These are phyloP conservation scores for Zelostemma sp. DNA, from an alignment of 1,140 invertebrate species.

Conservation along the genomic window DNA sequence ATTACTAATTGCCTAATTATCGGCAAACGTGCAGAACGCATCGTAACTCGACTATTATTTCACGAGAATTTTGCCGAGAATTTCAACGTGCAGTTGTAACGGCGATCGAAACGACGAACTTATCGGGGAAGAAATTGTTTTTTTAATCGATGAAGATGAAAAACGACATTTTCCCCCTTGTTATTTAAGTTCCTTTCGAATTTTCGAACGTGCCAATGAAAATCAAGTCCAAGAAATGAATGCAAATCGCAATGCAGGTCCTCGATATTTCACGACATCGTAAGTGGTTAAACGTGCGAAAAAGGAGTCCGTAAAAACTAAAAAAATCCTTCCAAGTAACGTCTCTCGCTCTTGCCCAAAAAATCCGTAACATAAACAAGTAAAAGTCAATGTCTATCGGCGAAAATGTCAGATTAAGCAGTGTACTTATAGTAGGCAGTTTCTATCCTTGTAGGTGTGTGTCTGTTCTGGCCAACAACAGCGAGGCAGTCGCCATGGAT, in stretches of 20 bases:
- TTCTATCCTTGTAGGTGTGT: conserved; percentile 70
- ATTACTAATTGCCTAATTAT: background rate
- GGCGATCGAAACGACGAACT: background rate
- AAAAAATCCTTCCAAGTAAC: conserved; percentile 20
- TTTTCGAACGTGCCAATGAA: conserved; percentile 1
- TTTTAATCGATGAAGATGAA: too few species aligned
- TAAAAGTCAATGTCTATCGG: conserved; percentile 58
- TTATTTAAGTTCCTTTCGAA: too few species aligned
- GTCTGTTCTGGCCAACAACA: conserved; percentile 42
- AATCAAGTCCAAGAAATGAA: background rate
- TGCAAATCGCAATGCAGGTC: too few species aligned
- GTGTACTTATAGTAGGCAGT: conserved; percentile 70
- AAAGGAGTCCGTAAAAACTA: conserved; percentile 4
- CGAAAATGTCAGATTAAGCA: conserved; percentile 44
- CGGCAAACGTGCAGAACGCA: background rate
- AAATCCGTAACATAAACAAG: conserved; percentile 36
- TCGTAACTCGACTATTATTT: too few species aligned
- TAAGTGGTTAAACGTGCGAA: conserved; percentile 3
- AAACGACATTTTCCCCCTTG: too few species aligned
- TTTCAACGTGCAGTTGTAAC: background rate
- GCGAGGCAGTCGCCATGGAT: conserved; percentile 53
- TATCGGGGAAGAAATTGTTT: too few species aligned
- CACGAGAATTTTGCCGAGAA: too few species aligned
- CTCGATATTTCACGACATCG: background rate
- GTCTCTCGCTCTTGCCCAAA: conserved; percentile 38